Conservation (phyloP, 2,113 vertebrate species). For the Paralichthys olivaceus region DNA sequence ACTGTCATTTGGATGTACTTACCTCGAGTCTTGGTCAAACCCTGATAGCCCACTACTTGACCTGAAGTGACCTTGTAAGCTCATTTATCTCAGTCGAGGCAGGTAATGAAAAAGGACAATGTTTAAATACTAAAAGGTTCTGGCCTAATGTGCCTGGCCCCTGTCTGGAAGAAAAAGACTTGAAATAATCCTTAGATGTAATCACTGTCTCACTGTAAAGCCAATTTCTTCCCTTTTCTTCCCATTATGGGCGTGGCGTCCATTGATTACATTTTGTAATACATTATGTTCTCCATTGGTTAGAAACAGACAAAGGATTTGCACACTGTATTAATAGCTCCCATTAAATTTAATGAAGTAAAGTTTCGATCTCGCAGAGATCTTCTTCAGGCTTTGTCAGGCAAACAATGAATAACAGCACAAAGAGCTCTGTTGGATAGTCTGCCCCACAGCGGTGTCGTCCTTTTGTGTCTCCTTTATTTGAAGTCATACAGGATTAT, state of each 20-base stretch:
- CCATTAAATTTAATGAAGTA: conserved; percentile 71
- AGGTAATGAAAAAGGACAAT: conserved; percentile 53
- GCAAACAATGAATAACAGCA: conserved; percentile 65
- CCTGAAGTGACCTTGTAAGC: conserved; percentile 44
- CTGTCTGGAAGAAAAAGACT: conserved; percentile 35
- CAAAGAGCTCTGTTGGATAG: conserved; percentile 37
- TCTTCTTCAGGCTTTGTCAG: conserved; percentile 55
- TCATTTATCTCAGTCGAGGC: conserved; percentile 55
- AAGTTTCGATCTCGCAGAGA: conserved; percentile 54
- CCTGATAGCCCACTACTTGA: conserved; percentile 30
- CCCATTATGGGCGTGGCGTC: conserved; percentile 38
- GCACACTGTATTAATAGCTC: conserved; percentile 61
- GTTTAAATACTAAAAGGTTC: conserved; percentile 49
- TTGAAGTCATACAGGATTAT: conserved; percentile 13
- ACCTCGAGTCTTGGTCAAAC: conserved; percentile 6
- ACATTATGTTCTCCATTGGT: conserved; percentile 55
- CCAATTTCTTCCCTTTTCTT: conserved; percentile 53
- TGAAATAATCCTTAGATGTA: conserved; percentile 63
- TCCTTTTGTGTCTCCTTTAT: conserved; percentile 14
- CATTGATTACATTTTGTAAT: conserved; percentile 61
- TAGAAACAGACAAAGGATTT: conserved; percentile 63
- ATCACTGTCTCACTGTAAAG: conserved; percentile 53
- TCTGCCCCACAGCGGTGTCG: conserved; percentile 25
- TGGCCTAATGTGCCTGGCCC: conserved; percentile 25
- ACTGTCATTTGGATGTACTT: conserved; percentile 24